A percentile compares a stretch with the other conserved stretches of the same genome.
These are phyloP conservation scores for Drosophila repletoides DNA, from an alignment of 1,140 invertebrate species.

Conservation along the genomic window DNA sequence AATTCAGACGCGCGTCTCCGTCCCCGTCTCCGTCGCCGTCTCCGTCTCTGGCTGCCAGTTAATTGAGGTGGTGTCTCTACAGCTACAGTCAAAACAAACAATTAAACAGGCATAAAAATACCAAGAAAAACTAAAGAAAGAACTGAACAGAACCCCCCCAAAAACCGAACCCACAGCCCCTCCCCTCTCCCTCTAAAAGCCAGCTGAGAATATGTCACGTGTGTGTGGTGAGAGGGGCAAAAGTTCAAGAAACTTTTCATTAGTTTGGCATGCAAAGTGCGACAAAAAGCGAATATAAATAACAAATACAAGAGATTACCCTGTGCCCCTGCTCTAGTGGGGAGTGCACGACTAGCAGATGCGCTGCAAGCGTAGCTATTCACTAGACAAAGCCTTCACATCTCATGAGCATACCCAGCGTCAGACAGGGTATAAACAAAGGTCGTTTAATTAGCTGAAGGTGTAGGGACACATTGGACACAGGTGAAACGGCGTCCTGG, in stretches of 20 bases:
- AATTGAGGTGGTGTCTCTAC: constrained; percentile 45
- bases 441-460: constrained; percentile 21
- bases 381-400: too few species aligned
- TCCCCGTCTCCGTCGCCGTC: too few species aligned
- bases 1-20: constrained; percentile 17
- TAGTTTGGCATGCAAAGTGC: constrained; percentile 36
- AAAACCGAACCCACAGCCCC: too few species aligned
- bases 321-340: too few species aligned
- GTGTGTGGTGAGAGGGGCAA: constrained; percentile 9
- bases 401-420: too few species aligned
- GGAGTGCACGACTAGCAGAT: too few species aligned
- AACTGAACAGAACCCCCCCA: not conserved
- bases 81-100: constrained; percentile 53
- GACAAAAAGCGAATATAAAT: not conserved
- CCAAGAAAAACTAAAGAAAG: constrained; percentile 25
- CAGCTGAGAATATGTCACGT: not conserved
- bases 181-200: too few species aligned
- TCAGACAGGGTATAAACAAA: too few species aligned
- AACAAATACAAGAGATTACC: too few species aligned
- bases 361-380: too few species aligned
- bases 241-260: constrained; percentile 58
- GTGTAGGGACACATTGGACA: not conserved
- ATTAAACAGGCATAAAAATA: constrained; percentile 52
- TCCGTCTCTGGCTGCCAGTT: too few species aligned
- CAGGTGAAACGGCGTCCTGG: not conserved